Conservation (phyloP, 2,888 invertebrate species). For the Eretmocerus hayati region DNA sequence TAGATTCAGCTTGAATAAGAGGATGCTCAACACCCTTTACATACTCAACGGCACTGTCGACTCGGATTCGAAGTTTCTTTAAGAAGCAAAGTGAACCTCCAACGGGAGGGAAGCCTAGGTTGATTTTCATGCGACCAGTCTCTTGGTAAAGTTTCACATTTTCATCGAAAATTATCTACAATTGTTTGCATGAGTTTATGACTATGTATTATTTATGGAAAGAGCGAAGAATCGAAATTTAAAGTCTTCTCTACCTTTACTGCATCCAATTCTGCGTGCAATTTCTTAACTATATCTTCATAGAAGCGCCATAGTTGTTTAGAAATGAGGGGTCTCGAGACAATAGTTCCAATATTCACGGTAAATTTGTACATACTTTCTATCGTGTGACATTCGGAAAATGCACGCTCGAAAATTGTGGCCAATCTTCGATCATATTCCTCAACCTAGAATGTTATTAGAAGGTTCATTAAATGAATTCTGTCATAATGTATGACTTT, state of each 20-base stretch:
- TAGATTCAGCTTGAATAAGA: constrained; percentile 40
- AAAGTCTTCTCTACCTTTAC: constrained; percentile 54
- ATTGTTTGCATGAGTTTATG: no score
- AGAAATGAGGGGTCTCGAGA: constrained; percentile 68
- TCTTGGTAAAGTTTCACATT: constrained; percentile 22
- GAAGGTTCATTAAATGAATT: no score
- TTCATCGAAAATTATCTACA: constrained; percentile 33
- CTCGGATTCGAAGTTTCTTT: constrained; percentile 57
- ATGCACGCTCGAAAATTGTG: constrained; percentile 71
- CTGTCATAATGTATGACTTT: no score
- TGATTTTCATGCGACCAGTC: constrained; percentile 45
- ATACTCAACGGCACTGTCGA: constrained; percentile 55
- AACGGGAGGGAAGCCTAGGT: constrained; percentile 67
- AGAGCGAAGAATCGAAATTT: no score
- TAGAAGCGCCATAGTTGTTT: constrained; percentile 65
- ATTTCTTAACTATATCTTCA: constrained; percentile 56
- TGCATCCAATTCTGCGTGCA: constrained; percentile 59
- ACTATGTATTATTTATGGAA: no score
- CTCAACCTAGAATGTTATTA: constrained; percentile 50
- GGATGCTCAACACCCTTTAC: constrained; percentile 61
- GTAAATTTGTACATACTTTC: constrained; percentile 60
- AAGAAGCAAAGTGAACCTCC: constrained; percentile 70
- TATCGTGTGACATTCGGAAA: constrained; percentile 69
- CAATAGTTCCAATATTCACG: constrained; percentile 66
- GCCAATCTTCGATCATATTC: constrained; percentile 74